Evolutionary conservation across 1,140 invertebrate species (phyloP), one percentile per base, ranked within the genome.

Genomic region (Bradysia coprophila): DNA sequence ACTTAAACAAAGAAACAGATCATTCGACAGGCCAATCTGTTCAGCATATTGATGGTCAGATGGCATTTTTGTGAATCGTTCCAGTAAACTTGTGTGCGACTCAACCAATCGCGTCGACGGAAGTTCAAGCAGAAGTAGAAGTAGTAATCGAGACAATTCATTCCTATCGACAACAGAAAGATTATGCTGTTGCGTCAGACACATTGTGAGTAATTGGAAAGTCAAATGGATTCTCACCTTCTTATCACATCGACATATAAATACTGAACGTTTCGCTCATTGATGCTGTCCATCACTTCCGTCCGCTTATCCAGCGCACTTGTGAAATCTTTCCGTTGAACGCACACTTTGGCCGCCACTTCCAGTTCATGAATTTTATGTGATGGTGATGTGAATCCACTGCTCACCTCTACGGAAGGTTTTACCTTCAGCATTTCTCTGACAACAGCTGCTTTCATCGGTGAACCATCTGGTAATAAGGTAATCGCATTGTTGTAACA

Each of bases 201-300:
- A 40, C 59, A 55, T 0, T n/a, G n/a, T n/a, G n/a, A n/a, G n/a
- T n/a, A n/a, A 53, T 49, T 32, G 50, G 48, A 2, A 42, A 8
- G 6, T 28, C 24, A 28, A 28, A 28, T n/a, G n/a, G n/a, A n/a
- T n/a, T 28, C 24, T 8, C 24, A 21, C 20, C 21, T 39, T 39
- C n/a, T 45, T 21, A 61, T 20, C 13, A 61, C 21, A 3, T 60
- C 56, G 3, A 40, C 43, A 38, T 61, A 61, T 31, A 58, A 47
- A 8, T 38, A 20, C 4, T 56, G 48, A 0, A 42, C 48, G 5
- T 56, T 53, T 5, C 57, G 52, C 43, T 61, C 58, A n/a, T 51
- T 52, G 1, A 61, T 49, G 36, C 59, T 54, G 19, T 61, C 58
- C 15, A 54, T 53, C 43, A 61, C 60, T 41, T 61, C 58, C 21